Evolutionary conservation across 1,140 invertebrate genomes (phyloP).

Genomic region (Brachionus rotundiformis): DNA sequence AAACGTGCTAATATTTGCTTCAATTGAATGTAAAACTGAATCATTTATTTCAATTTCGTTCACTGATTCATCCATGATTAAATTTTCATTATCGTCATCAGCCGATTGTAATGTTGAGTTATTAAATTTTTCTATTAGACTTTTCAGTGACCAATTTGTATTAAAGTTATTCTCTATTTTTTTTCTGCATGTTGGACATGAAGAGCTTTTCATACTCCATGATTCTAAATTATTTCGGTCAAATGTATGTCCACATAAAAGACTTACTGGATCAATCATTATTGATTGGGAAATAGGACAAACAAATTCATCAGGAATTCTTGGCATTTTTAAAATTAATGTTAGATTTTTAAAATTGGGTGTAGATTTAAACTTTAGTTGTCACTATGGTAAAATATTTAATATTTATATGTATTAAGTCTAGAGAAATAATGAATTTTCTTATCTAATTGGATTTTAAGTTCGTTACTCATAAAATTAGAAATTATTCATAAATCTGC

Average conservation of each 20-base stretch:
- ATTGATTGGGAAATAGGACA: slow-evolving; percentile 24
- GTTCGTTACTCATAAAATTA: too few relatives aligned
- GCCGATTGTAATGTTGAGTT: neutral
- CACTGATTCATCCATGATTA: neutral
- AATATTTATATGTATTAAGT: too few relatives aligned
- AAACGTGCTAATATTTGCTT: neutral
- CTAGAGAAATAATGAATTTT: too few relatives aligned
- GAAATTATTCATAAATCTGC: too few relatives aligned
- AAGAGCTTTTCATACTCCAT: neutral
- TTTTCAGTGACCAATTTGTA: slow-evolving; percentile 43
- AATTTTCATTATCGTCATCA: neutral
- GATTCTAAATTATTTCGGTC: neutral
- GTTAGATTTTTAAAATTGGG: neutral
- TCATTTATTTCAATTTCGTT: neutral
- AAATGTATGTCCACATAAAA: slow-evolving; percentile 44
- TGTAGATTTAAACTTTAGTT: neutral
- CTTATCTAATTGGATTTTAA: too few relatives aligned
- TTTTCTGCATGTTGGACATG: slow-evolving; percentile 26
- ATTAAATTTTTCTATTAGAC: slow-evolving; percentile 30
- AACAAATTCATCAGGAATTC: slow-evolving; percentile 3
- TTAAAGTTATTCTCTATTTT: neutral
- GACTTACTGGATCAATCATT: slow-evolving; percentile 26
- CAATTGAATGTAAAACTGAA: neutral
- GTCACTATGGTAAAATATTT: neutral
- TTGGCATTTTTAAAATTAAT: neutral